A percentile compares a stretch with the other conserved stretches of the same genome.
These are phyloP conservation scores for Notothenia rossii DNA, from an alignment of 2,113 vertebrate genomes.

Conservation along the genomic window DNA sequence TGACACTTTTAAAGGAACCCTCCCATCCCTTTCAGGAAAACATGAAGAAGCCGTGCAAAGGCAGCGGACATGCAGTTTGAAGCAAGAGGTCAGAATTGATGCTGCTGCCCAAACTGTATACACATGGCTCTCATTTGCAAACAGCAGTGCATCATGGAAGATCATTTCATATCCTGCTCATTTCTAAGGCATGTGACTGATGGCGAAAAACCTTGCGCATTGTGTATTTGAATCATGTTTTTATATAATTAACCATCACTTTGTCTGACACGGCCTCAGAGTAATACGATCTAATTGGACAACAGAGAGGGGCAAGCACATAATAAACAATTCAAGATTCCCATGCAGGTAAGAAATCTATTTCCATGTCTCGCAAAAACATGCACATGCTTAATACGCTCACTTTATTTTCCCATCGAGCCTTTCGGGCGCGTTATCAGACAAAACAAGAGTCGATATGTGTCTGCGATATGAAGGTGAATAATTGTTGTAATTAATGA, in stretches of 20 bases:
- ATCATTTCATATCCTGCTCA: conserved; percentile 49
- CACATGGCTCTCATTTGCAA: neutral
- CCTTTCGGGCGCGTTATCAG: conserved; percentile 51
- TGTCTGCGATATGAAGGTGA: conserved; percentile 79
- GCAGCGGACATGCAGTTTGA: neutral
- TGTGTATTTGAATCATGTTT: conserved; percentile 38
- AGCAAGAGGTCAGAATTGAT: neutral
- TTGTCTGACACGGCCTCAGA: conserved; percentile 49
- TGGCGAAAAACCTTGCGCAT: conserved; percentile 7
- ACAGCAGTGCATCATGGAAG: conserved; percentile 39
- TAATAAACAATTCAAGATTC: conserved; percentile 59
- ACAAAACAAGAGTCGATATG: conserved; percentile 74
- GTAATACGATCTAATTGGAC: conserved; percentile 70
- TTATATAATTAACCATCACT: conserved; percentile 52
- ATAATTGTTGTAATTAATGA: conserved; percentile 86
- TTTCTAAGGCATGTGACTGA: conserved; percentile 43
- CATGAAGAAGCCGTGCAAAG: too few species aligned
- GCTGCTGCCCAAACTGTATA: too few species aligned
- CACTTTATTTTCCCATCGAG: conserved; percentile 54
- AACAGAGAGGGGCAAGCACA: conserved; percentile 36
- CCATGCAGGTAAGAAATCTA: conserved; percentile 46
- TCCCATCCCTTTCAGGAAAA: too few species aligned
- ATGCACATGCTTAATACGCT: conserved; percentile 48
- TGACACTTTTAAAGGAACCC: too few species aligned
- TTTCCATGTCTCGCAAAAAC: conserved; percentile 40